A percentile compares a stretch with the other conserved stretches of the same genome.
These are phyloP conservation scores for Drosophila pseudotalamancana DNA, from an alignment of 2,888 invertebrate genomes.

Conservation along the genomic window DNA sequence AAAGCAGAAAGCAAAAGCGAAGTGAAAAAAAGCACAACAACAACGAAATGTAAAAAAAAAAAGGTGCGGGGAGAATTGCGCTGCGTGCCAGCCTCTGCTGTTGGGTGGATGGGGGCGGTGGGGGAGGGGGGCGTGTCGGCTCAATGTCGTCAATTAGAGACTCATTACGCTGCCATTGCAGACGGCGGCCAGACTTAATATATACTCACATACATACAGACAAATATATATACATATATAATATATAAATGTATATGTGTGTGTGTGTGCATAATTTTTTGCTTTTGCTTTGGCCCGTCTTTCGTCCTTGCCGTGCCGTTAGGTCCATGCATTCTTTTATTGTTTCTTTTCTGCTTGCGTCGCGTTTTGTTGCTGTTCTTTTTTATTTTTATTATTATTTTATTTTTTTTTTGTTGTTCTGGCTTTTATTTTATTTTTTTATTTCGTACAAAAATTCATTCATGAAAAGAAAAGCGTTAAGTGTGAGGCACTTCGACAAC, in stretches of 20 bases:
- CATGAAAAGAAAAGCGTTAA: conserved; percentile 66
- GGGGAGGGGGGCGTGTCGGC: conserved; percentile 30
- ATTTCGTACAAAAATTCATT: conserved; percentile 65
- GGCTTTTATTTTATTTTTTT: conserved; percentile 25
- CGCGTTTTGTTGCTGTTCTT: conserved; percentile 33
- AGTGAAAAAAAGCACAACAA: conserved; percentile 15
- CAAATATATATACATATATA: not conserved
- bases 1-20: conserved; percentile 16
- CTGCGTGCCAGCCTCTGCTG: conserved; percentile 12
- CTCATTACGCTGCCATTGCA: conserved; percentile 82
- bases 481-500: conserved; percentile 70
- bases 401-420: conserved; percentile 42
- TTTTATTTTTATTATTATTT: conserved; percentile 15
- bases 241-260: conserved; percentile 1
- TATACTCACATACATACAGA: conserved; percentile 7
- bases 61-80: not conserved
- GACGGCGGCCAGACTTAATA: conserved; percentile 80
- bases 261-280: conserved; percentile 19
- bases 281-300: conserved; percentile 30
- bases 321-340: conserved; percentile 68
- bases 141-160: conserved; percentile 82
- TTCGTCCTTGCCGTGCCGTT: conserved; percentile 56
- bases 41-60: too few species aligned
- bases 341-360: conserved; percentile 59
- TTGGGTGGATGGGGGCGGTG: not conserved